Evolutionary conservation across 2,888 invertebrate genomes (phyloP), one percentile per base, ranked within the genome.

Genomic region (Meloe dianella): DNA sequence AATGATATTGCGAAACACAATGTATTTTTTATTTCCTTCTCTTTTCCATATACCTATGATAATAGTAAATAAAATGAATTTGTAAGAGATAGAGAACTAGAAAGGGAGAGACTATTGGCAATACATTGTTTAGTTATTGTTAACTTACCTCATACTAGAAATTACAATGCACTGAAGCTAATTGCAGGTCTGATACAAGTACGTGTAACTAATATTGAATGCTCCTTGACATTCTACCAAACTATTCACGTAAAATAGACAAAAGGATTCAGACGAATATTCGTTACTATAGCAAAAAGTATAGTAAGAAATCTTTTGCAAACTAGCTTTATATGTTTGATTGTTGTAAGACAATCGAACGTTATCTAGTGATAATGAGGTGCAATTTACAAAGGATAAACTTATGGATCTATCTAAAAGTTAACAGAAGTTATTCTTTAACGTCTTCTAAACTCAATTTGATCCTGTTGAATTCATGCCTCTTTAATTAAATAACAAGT

Each of bases 81-180:
- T 54, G 14, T 12, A 27, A 54, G 54, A 27, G 51, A 51, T 1
- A 51, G 12, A 51, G 51, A 47, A 9, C 7, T 17, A 47, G 17
- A 20, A 64, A 72, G 73, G 66, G 70, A 57, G 60, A 41, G 10
- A 29, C 22, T n/a, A 17, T 20, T 60, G 54, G 58, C 56, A 47
- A 59, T 63, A 69, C 71, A 65, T 70, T 73, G 63, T 66, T 62
- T 64, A 62, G 35, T 66, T 58, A 71, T 71, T 60, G 71, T 60
- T 58, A 62, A 65, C 64, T 69, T 69, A 72, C 60, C 64, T 66
- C 65, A 73, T 74, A 73, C 77, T 79, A 74, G 73, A 78, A 76
- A 76, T 78, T 71, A 73, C 77, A 79, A 74, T 75, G 78, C 77
- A 77, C 76, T 78, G 79, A 71, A 77, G 72, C 79, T 79, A 80